These are phyloP conservation scores for Camptogramma bilineatum DNA, from an alignment of 2,888 invertebrate genomes.

Conservation along the genomic window DNA sequence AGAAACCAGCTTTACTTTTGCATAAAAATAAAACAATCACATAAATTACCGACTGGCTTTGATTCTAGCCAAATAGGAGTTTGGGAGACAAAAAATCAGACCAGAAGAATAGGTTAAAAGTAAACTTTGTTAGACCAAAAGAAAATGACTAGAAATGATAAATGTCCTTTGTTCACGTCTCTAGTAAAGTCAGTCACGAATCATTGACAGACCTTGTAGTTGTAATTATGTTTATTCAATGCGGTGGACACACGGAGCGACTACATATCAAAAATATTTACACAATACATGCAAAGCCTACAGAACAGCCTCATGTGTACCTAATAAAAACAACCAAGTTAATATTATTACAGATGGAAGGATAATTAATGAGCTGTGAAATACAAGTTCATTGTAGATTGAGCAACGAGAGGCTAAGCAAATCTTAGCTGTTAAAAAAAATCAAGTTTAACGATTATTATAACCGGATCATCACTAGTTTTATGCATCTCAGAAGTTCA, in stretches of 20 bases:
- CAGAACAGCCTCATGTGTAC: conserved; percentile 11
- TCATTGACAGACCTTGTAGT: conserved; percentile 36
- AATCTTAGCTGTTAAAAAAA: no score
- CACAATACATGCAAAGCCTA: conserved; percentile 37
- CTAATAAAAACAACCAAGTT: not conserved
- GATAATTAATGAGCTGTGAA: not conserved
- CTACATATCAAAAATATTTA: conserved; percentile 46
- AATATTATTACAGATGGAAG: not conserved
- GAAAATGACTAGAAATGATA: conserved; percentile 1
- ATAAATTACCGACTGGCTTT: no score
- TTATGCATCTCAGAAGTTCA: no score
- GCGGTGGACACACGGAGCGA: conserved; percentile 39
- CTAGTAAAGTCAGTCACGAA: conserved; percentile 18
- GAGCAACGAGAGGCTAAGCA: no score
- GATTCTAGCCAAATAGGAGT: no score
- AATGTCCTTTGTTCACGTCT: conserved; percentile 15
- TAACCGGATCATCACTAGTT: no score
- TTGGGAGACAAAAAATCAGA: no score
- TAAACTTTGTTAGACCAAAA: no score
- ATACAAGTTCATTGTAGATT: not conserved
- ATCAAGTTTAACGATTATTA: no score
- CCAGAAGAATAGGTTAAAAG: no score
- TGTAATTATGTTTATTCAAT: conserved; percentile 58
- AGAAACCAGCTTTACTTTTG: no score
- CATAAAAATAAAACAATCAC: no score